Evolutionary conservation across 2,888 invertebrate genomes (phyloP), one percentile per base, ranked within the genome.

Genomic region (Cosmorhoe ocellata): DNA sequence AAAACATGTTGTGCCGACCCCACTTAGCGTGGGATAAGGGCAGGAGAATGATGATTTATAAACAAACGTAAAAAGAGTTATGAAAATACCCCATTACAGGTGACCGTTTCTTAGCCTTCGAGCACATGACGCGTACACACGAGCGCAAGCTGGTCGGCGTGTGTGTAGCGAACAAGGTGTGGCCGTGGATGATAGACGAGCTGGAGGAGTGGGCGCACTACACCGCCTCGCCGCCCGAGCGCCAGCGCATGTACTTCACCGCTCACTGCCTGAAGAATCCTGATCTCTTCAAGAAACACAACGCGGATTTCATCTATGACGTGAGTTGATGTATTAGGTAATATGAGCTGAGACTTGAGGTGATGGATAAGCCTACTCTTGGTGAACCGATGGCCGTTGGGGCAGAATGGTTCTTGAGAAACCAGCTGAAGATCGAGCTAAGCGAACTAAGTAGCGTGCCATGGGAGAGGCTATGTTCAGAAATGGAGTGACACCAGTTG

Each of bases 151-250:
- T 92, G 67, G 68, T 92, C 0, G 92, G 91, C 0, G 83, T 91
- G 0, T 64, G 75, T 4, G 83, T 92, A 0, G 91, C 89, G 43
- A 84, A 83, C 60, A 84, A 83, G 40, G 68, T 84, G 0, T 85
- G 76, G 56, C 90, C 90, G 0, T 92, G 92, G 92, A 88, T 85
- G 64, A 79, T 90, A 0, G 77, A 82, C 14, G 80, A 91, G 67
- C 74, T 85, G 0, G 91, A 92, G 48, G 88, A 90, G 52, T 85
- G 92, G 77, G 92, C 91, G 0, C 90, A 91, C 56, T 74, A 65
- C 52, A 81, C 91, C 0, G 34, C 59, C 1, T 76, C 80, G 7
- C 67, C 51, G 1, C 81, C 91, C 0, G 87, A 91, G 46, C 73
- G 79, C 24, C 63, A 88, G 45, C 67, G 91, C 13, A 83, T 91